Base-by-base conservation (phyloP, 23 tunicate species). In the Halocynthia aurantium region DNA sequence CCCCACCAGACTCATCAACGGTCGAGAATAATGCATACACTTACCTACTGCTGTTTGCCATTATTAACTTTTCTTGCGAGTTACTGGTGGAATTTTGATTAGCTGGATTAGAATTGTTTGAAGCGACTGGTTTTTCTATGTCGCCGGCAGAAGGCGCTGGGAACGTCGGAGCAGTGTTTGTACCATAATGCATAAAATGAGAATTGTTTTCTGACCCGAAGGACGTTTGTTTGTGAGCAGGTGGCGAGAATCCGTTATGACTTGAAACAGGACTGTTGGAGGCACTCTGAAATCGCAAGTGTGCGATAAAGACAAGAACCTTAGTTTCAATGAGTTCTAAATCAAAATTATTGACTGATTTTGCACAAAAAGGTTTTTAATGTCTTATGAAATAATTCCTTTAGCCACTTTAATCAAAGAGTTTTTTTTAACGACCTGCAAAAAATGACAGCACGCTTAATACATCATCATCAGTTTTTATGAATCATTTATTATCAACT, bases 211-310 rank as follows among this genome's bases (percentile, higher is more conserved):
- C 78, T 51, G 70, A 40, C 22, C 9, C 31, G 31, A 20, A 15
- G 10, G 78, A 74, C 49, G 55, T 5, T 15, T 50, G 55, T 15
- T 76, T 71, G 57, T 88, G 88, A 31, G 75, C 49, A 6, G 83
- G 80, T 20, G 87, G 95, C 13, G 95, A 88, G 80, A 83, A 83
- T 5, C 95, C 95, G 80, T 88, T 88, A 72, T 83, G 95, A 79
- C 95, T 88, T 12, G 95, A 88, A 6, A 68, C 84, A 51, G 95
- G 95, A 65, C 95, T 88, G 58, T 80, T 83, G 7, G 95, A 83
- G 12, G 87, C 55, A 78, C 86, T 83, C 69, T 83, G 78, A 74
- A 21, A 74, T 5, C 55, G 2, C 17, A 72, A 31, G 44, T 31
- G 44, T 31, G 44, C 1, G 44, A 31, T 31, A 31, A 31, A 31